These are phyloP conservation scores for Rotaria socialis DNA, from an alignment of 2,888 invertebrate species.

Conservation along the genomic window DNA sequence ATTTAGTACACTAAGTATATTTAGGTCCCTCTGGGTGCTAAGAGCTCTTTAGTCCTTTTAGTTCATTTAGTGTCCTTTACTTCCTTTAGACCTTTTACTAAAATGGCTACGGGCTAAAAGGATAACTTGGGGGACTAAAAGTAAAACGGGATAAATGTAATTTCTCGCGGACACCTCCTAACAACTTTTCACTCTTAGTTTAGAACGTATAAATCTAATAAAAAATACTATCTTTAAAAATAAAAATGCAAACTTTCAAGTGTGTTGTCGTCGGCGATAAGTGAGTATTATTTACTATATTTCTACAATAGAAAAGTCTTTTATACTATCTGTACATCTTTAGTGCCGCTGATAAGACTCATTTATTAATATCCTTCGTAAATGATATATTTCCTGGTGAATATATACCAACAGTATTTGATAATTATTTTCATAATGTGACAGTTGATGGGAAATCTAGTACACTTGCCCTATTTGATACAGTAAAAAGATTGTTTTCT, in stretches of 20 bases:
- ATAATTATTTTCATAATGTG: slow-evolving; percentile 52
- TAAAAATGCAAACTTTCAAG: slow-evolving; percentile 38
- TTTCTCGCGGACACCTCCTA: too few relatives aligned
- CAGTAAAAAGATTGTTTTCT: slow-evolving; percentile 50
- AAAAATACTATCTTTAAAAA: too few relatives aligned
- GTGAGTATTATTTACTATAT: background rate
- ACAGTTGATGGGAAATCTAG: slow-evolving; percentile 51
- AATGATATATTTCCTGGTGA: slow-evolving; percentile 92
- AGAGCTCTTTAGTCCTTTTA: too few relatives aligned
- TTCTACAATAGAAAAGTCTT: background rate
- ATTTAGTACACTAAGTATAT: too few relatives aligned
- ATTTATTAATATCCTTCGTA: slow-evolving; percentile 95
- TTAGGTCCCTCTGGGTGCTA: too few relatives aligned
- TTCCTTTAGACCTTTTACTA: too few relatives aligned
- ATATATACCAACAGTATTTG: slow-evolving; percentile 57
- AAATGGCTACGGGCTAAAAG: too few relatives aligned
- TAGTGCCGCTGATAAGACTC: slow-evolving; percentile 99
- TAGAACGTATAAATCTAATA: too few relatives aligned
- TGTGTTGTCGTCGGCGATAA: slow-evolving; percentile 46
- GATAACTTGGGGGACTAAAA: too few relatives aligned
- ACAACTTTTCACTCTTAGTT: too few relatives aligned
- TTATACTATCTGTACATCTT: background rate
- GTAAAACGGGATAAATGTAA: too few relatives aligned
- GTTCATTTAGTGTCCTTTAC: too few relatives aligned
- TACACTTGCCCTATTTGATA: slow-evolving; percentile 53